Evolutionary conservation across 1,140 invertebrate species (phyloP).

Genomic region (Saccostrea glomerata): DNA sequence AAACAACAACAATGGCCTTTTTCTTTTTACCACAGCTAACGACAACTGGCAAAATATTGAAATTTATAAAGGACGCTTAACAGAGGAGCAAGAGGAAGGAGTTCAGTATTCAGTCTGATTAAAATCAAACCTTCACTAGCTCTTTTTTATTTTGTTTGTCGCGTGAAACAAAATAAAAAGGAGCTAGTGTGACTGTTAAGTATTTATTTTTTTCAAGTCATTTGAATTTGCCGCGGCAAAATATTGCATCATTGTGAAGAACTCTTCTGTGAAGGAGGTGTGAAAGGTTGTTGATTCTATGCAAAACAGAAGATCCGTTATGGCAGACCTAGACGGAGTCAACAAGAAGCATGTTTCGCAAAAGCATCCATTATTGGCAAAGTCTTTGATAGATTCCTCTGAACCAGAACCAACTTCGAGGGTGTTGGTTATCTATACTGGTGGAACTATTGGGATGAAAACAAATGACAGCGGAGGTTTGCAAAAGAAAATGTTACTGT

Average conservation of each 20-base stretch:
- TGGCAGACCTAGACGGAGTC: background rate
- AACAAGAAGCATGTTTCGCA: slow-evolving; percentile 28
- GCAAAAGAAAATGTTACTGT: background rate
- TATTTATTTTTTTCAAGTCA: too few relatives aligned
- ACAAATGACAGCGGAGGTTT: slow-evolving; percentile 61
- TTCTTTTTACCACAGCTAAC: too few relatives aligned
- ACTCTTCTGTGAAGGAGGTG: slow-evolving; percentile 22
- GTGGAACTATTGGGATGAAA: slow-evolving; percentile 68
- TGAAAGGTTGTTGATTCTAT: background rate
- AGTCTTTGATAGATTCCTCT: slow-evolving; percentile 31
- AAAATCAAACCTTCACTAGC: too few relatives aligned
- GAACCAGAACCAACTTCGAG: slow-evolving; percentile 53
- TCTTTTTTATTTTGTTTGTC: too few relatives aligned
- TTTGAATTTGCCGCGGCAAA: background rate
- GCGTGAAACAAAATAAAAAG: too few relatives aligned
- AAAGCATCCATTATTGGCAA: slow-evolving; percentile 35
- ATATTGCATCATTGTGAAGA: background rate
- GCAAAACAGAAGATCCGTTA: background rate
- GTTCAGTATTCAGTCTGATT: too few relatives aligned
- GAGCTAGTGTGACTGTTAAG: too few relatives aligned
- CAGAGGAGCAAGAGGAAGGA: too few relatives aligned
- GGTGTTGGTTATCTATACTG: slow-evolving; percentile 65
- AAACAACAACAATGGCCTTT: too few relatives aligned
- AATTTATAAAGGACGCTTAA: too few relatives aligned
- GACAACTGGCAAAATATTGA: too few relatives aligned